phyloP scores from a whole-genome alignment of 2,888 invertebrate genomes.

The Bellardia pandia region DNA sequence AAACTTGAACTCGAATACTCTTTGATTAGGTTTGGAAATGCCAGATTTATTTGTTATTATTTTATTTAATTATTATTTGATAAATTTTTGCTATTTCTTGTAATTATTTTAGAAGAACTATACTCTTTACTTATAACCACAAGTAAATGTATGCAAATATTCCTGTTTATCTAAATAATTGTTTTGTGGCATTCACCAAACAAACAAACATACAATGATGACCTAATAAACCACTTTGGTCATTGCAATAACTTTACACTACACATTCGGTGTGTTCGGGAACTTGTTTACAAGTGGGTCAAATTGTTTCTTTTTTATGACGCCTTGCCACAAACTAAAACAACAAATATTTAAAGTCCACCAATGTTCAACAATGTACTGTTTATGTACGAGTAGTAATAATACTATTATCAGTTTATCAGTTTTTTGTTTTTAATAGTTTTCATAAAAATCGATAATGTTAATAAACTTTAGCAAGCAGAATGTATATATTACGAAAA shows the following conservation, averaged over 20 bases:
- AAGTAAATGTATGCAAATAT: slow-evolving; percentile 1
- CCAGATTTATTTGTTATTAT: too few species aligned
- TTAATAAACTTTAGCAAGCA: background rate
- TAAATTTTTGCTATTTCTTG: too few species aligned
- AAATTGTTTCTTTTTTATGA: slow-evolving; percentile 22
- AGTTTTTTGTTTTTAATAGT: background rate
- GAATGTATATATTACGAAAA: background rate
- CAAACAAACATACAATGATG: background rate
- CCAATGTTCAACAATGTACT: background rate
- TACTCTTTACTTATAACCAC: too few species aligned
- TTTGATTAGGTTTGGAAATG: too few species aligned
- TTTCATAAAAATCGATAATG: slow-evolving; percentile 16
- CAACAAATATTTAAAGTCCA: slow-evolving; percentile 9
- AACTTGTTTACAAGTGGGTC: slow-evolving; percentile 67
- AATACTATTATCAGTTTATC: background rate
- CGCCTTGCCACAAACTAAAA: slow-evolving; percentile 1
- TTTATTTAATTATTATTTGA: too few species aligned
- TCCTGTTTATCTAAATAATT: slow-evolving; percentile 1
- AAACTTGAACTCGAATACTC: too few species aligned
- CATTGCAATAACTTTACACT: background rate
- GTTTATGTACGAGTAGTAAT: background rate
- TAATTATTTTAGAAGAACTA: too few species aligned
- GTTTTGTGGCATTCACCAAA: slow-evolving; percentile 11
- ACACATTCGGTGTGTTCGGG: slow-evolving; percentile 15
- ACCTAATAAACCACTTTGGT: slow-evolving; percentile 48